Base-by-base conservation (phyloP, 2,113 vertebrate species). In the Cyanoderma ruficeps region DNA sequence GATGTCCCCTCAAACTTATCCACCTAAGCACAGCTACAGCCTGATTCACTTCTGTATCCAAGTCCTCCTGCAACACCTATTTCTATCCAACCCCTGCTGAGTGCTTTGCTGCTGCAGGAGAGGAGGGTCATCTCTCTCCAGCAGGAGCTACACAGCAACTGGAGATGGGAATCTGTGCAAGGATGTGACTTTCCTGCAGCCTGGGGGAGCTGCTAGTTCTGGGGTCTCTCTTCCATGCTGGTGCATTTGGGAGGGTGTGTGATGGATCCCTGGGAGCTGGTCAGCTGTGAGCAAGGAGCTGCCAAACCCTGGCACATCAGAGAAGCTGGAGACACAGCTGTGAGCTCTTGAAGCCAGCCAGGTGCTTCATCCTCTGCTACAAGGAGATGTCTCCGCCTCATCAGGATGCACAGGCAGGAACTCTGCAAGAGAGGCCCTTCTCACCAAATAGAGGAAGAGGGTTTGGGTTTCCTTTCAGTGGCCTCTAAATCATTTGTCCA, bases 401-500 rank as follows among this genome's bases (percentile, higher is more conserved):
- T 28, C 64, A 69, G 79, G 44, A 75, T 65, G 72, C 30, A 42
- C 14, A 7, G 47, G 60, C 60, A 90, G 67, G 49, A 86, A 35
- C 67, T 61, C 75, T 80, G 70, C 49, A n/a, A 77, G 74, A 74
- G 68, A 87, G 64, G 47, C 74, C 87, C 56, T 87, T 52, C 81
- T 59, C 25, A 10, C 17, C 6, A 69, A 89, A 74, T 0, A 86
- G 87, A 94, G 94, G 96, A 94, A 90, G 78, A 74, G 42, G 52
- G 35, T 91, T 91, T 84, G 69, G 35, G 15, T 90, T 95, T 93
- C 93, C 90, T 71, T 76, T 89, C 78, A 53, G 90, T 69, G 78
- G 87, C 96, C 90, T 93, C 90, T 91, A 72, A 93, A 94, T 90
- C 70, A 83, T 82, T 79, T 85, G 78, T 85, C 92, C 87, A 87